These are phyloP conservation scores for Lamellibrachia columna DNA, from an alignment of 2,888 invertebrate genomes.

Conservation along the genomic window DNA sequence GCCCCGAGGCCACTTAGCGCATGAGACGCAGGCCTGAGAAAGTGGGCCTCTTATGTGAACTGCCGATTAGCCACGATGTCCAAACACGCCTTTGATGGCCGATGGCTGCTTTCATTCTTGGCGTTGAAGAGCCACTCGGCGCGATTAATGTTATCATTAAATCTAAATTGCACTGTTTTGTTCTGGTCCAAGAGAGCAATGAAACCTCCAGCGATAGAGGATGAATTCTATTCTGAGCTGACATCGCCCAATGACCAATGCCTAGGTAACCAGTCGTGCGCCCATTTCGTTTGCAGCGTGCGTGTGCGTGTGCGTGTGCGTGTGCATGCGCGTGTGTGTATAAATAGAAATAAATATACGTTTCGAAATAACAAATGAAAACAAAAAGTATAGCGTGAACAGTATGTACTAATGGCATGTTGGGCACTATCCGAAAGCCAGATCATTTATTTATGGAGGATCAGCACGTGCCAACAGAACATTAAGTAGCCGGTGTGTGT, in stretches of 20 bases:
- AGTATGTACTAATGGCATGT: not conserved
- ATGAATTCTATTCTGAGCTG: not conserved
- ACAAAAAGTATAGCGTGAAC: too few relatives aligned
- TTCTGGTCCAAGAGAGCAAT: not conserved
- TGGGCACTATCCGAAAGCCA: not conserved
- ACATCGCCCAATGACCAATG: not conserved
- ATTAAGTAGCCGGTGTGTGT: not conserved
- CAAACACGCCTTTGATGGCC: not conserved
- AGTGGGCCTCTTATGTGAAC: not conserved
- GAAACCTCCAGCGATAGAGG: not conserved
- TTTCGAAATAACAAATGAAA: too few relatives aligned
- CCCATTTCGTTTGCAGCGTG: too few relatives aligned
- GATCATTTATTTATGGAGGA: not conserved
- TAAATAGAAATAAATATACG: too few relatives aligned
- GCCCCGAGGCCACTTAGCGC: not conserved
- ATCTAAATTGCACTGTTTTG: constrained; percentile 16
- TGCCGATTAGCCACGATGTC: not conserved
- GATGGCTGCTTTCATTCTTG: not conserved
- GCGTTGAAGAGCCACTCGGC: not conserved
- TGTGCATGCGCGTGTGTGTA: too few relatives aligned
- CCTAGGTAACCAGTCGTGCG: not conserved
- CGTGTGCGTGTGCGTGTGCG: too few relatives aligned
- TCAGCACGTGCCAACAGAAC: not conserved
- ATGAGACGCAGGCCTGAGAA: not conserved
- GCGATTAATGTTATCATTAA: constrained; percentile 16